Evolutionary conservation across 2,797 vertebrate species (phyloP).

Genomic region (Pachyuromys duprasi): DNA sequence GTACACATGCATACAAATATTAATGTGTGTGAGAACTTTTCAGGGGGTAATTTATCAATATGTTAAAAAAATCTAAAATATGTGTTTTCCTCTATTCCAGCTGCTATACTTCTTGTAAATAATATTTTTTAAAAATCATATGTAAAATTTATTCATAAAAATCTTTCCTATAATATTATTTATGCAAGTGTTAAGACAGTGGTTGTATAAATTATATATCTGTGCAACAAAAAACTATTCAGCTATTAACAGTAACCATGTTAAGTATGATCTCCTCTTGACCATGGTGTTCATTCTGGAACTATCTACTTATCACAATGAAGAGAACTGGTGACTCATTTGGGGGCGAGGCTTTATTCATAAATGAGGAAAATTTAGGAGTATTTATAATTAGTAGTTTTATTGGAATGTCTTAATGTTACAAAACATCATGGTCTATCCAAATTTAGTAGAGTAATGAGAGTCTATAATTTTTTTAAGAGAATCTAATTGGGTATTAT

Average conservation of each 20-base stretch:
- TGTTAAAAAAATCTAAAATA: slow-evolving; percentile 20
- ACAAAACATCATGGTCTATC: slow-evolving; percentile 21
- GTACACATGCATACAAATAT: neutral
- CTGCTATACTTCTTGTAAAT: slow-evolving; percentile 22
- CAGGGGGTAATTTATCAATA: neutral
- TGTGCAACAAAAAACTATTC: neutral
- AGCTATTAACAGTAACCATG: neutral
- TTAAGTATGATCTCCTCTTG: neutral
- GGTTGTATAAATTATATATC: neutral
- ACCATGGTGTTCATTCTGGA: slow-evolving; percentile 38
- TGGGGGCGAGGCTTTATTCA: neutral
- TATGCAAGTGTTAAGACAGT: slow-evolving; percentile 16
- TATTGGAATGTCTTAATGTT: slow-evolving; percentile 51
- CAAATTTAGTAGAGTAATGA: slow-evolving; percentile 14
- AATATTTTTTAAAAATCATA: slow-evolving; percentile 27
- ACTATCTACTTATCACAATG: neutral
- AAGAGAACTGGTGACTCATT: slow-evolving; percentile 4
- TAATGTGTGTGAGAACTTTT: slow-evolving; percentile 8
- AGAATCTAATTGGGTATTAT: neutral
- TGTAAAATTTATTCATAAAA: slow-evolving; percentile 38
- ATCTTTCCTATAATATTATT: slow-evolving; percentile 41
- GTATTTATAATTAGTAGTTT: slow-evolving; percentile 50
- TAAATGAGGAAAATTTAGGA: slow-evolving; percentile 47
- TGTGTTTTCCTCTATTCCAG: slow-evolving; percentile 35
- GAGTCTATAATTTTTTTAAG: neutral